These are phyloP conservation scores for Geotrupes spiniger DNA, from an alignment of 2,888 invertebrate genomes.

Conservation along the genomic window DNA sequence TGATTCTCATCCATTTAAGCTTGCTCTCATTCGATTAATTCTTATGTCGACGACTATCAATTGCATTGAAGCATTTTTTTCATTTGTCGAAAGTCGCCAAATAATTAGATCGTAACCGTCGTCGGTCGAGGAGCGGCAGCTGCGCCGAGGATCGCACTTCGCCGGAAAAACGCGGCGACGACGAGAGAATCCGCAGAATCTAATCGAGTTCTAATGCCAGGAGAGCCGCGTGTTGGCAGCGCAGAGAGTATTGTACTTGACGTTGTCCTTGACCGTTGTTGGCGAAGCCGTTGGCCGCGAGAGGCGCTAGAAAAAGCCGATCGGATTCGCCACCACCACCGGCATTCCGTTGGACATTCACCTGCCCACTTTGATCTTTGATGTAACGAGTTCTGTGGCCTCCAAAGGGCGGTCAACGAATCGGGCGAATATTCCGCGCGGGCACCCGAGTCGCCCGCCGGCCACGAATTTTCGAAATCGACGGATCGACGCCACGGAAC, in stretches of 20 bases:
- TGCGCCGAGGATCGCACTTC: too few relatives aligned
- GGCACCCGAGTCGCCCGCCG: too few relatives aligned
- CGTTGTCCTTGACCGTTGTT: constrained; percentile 33
- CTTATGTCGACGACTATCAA: too few relatives aligned
- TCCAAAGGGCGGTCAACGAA: constrained; percentile 26
- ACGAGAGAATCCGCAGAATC: constrained; percentile 25
- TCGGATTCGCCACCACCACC: constrained; percentile 31
- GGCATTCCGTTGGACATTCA: constrained; percentile 35
- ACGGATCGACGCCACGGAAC: too few relatives aligned
- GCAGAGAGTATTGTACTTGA: constrained; percentile 31
- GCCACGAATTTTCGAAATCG: too few relatives aligned
- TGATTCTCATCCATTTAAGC: too few relatives aligned
- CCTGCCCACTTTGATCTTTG: constrained; percentile 32
- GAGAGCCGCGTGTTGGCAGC: constrained; percentile 27
- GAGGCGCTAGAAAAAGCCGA: constrained; percentile 34
- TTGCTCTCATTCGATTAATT: too few relatives aligned
- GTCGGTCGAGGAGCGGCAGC: too few relatives aligned
- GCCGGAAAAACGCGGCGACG: neutral
- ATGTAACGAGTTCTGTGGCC: constrained; percentile 30
- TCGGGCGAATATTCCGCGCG: constrained; percentile 13
- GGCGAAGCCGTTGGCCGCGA: constrained; percentile 25
- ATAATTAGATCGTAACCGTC: too few relatives aligned
- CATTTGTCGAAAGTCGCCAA: too few relatives aligned
- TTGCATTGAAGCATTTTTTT: too few relatives aligned
- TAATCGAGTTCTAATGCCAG: constrained; percentile 33